These are phyloP conservation scores for Trichopoda pennipes DNA, from an alignment of 2,888 invertebrate species.

Conservation along the genomic window DNA sequence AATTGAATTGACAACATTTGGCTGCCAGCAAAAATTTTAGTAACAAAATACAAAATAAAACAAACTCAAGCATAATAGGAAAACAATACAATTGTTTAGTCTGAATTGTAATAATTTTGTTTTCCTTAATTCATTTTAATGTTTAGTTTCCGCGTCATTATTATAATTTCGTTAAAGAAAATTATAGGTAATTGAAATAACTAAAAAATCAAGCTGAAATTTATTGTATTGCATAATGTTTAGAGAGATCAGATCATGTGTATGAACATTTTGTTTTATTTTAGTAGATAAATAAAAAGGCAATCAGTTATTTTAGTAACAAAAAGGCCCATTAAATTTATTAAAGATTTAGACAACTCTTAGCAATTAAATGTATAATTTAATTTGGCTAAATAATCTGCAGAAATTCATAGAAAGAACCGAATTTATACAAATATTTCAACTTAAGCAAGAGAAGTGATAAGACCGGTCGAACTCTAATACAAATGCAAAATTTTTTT, in stretches of 20 bases:
- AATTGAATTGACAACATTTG: constrained; percentile 69
- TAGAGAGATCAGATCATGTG: constrained; percentile 45
- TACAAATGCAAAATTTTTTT: no score
- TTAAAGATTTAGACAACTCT: background rate
- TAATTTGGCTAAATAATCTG: no score
- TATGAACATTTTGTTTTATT: constrained; percentile 16
- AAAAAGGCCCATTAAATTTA: background rate
- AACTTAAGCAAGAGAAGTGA: no score
- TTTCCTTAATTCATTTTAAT: constrained; percentile 56
- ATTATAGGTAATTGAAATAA: constrained; percentile 65
- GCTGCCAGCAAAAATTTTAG: constrained; percentile 61
- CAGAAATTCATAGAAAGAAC: no score
- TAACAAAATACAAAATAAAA: constrained; percentile 14
- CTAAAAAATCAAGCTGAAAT: constrained; percentile 39
- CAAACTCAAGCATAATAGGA: constrained; percentile 3
- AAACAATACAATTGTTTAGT: constrained; percentile 47
- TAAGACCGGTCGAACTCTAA: no score
- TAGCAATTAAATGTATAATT: background rate
- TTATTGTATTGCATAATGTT: constrained; percentile 42
- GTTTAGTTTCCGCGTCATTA: constrained; percentile 68
- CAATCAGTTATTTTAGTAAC: background rate
- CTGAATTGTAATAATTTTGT: constrained; percentile 50
- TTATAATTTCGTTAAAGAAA: constrained; percentile 63
- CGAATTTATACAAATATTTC: no score
- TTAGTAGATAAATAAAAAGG: constrained; percentile 12